These are phyloP conservation scores for Triplophysa yarkandensis DNA, from an alignment of 2,797 vertebrate genomes.

Conservation along the genomic window DNA sequence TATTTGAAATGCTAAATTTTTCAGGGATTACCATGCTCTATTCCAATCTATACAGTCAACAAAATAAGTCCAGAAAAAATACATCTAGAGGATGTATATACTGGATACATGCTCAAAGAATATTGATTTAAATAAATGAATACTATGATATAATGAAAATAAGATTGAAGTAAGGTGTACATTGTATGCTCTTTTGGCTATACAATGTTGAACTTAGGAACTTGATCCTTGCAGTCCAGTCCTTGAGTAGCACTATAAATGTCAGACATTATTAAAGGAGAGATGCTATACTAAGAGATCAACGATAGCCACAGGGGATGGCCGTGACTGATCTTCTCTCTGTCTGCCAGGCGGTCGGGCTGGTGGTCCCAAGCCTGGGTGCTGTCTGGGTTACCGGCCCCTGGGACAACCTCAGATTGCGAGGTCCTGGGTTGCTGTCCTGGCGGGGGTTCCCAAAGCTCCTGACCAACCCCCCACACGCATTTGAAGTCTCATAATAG, in stretches of 20 bases:
- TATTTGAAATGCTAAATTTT: too few relatives aligned
- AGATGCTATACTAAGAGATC: slow-evolving; percentile 37
- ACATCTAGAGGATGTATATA: too few relatives aligned
- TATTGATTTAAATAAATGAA: too few relatives aligned
- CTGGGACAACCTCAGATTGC: slow-evolving; percentile 50
- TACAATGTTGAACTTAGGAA: background rate
- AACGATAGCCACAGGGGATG: slow-evolving; percentile 42
- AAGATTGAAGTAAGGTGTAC: background rate
- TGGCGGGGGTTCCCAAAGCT: slow-evolving; percentile 19
- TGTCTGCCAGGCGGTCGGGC: slow-evolving; percentile 28
- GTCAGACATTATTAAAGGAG: slow-evolving; percentile 11
- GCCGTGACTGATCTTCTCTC: slow-evolving; percentile 45
- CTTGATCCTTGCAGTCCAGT: background rate
- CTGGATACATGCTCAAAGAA: too few relatives aligned
- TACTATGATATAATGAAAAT: too few relatives aligned
- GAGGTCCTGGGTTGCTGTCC: slow-evolving; percentile 16
- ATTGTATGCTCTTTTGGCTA: background rate
- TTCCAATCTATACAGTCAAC: too few relatives aligned
- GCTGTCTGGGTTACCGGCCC: slow-evolving; percentile 52
- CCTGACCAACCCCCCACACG: slow-evolving; percentile 32
- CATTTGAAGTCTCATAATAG: slow-evolving; percentile 24
- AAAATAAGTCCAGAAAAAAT: too few relatives aligned
- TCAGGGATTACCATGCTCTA: too few relatives aligned
- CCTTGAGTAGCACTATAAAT: slow-evolving; percentile 3
- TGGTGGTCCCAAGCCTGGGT: slow-evolving; percentile 38